Evolutionary conservation across 2,113 vertebrate species (phyloP).

Genomic region (Peromyscus maniculatus): DNA sequence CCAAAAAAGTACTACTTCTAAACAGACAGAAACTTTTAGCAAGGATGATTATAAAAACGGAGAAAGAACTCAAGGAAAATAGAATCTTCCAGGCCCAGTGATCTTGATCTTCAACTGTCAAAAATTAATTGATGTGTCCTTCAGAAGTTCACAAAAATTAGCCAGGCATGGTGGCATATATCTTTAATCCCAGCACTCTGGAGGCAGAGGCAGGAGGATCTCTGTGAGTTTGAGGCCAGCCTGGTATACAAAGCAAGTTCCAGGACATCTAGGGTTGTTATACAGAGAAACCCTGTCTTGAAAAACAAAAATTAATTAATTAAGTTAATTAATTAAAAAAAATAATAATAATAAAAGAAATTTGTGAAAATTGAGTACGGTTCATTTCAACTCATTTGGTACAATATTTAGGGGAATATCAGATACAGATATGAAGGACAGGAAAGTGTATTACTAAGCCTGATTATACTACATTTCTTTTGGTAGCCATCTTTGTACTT

Average conservation of each 20-base stretch:
- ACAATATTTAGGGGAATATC: neutral
- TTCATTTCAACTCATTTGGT: neutral
- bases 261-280: neutral
- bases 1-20: conserved; percentile 3
- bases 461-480: neutral
- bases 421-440: neutral
- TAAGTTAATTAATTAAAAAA: neutral
- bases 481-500: neutral
- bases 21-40: neutral
- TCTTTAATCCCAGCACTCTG: neutral
- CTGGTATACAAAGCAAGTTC: neutral
- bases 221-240: neutral
- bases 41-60: neutral
- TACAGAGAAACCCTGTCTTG: neutral
- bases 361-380: neutral
- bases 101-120: neutral
- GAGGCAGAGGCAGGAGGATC: neutral
- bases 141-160: neutral
- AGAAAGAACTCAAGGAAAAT: neutral
- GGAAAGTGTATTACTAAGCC: neutral
- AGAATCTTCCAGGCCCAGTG: neutral
- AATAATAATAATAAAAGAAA: neutral
- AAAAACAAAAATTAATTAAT: neutral
- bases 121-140: neutral
- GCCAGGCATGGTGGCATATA: neutral